Conservation (phyloP, 1,140 invertebrate genomes). For the Acromyrmex echinatior region DNA sequence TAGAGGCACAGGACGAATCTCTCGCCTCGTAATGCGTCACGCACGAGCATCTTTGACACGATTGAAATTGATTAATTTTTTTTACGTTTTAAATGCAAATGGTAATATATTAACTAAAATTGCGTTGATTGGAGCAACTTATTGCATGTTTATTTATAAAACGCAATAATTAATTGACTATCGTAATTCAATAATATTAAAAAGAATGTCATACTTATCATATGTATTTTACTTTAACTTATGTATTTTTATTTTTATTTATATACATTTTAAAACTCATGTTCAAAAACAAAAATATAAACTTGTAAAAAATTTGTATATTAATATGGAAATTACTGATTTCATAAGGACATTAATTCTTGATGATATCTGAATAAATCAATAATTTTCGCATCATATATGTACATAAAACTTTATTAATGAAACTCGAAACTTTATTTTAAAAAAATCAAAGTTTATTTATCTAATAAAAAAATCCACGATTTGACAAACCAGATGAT, state of each 20-base stretch:
- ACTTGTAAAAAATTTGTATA: neutral
- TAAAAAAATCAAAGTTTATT: neutral
- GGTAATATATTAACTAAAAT: neutral
- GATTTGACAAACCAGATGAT: neutral
- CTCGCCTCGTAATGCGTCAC: neutral
- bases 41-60: slow-evolving; percentile 6
- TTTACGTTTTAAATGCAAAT: neutral
- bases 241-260: neutral
- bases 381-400: too few species aligned
- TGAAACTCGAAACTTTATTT: too few species aligned
- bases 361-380: too few species aligned
- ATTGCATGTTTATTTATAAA: neutral
- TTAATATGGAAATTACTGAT: neutral
- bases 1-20: neutral
- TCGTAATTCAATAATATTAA: neutral
- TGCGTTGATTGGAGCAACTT: neutral
- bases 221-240: neutral
- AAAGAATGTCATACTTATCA: neutral
- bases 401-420: too few species aligned
- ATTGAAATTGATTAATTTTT: neutral
- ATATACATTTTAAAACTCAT: neutral
- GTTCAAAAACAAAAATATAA: neutral
- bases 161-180: neutral
- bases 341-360: neutral
- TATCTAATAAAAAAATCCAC: neutral